A percentile compares a stretch with the other conserved stretches of the same genome.
phyloP scores from a whole-genome alignment of 2,113 vertebrate species.

The Cyphomyrus plagiostoma region DNA sequence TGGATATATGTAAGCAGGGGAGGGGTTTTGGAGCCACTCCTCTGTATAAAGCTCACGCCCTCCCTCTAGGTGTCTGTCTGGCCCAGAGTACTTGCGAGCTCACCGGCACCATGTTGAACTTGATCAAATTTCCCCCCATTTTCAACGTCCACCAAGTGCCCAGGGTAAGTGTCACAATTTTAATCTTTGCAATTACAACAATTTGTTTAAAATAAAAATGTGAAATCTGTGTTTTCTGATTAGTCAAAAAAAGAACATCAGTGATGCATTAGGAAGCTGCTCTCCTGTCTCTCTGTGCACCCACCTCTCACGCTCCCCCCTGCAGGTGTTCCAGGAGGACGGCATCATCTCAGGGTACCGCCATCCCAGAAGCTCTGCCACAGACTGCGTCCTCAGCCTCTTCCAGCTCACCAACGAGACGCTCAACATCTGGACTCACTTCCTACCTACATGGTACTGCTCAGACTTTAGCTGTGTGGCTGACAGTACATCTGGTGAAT shows the following conservation, averaged over 20 bases:
- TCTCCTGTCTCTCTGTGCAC: no score
- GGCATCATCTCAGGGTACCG: constrained; percentile 87
- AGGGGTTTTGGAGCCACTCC: constrained; percentile 33
- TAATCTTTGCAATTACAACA: not conserved
- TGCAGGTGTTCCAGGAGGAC: constrained; percentile 81
- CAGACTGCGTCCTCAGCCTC: constrained; percentile 79
- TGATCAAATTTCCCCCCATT: constrained; percentile 68
- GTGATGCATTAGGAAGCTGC: not conserved
- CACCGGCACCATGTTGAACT: constrained; percentile 65
- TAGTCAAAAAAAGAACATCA: not conserved
- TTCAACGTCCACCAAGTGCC: constrained; percentile 80
- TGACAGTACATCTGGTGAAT: not conserved
- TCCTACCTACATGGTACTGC: constrained; percentile 78
- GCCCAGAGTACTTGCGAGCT: not conserved
- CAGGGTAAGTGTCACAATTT: constrained; percentile 65
- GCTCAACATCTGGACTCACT: constrained; percentile 92
- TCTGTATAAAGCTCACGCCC: constrained; percentile 32
- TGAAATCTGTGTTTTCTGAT: not conserved
- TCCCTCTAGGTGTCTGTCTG: not conserved
- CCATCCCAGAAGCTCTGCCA: constrained; percentile 74
- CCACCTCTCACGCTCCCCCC: not conserved
- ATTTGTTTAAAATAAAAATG: not conserved
- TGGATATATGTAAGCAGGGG: constrained; percentile 15
- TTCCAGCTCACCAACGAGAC: constrained; percentile 95
- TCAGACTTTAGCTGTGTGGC: not conserved